These are phyloP conservation scores for Brenthis daphne DNA, from an alignment of 2,888 invertebrate species.

Conservation along the genomic window DNA sequence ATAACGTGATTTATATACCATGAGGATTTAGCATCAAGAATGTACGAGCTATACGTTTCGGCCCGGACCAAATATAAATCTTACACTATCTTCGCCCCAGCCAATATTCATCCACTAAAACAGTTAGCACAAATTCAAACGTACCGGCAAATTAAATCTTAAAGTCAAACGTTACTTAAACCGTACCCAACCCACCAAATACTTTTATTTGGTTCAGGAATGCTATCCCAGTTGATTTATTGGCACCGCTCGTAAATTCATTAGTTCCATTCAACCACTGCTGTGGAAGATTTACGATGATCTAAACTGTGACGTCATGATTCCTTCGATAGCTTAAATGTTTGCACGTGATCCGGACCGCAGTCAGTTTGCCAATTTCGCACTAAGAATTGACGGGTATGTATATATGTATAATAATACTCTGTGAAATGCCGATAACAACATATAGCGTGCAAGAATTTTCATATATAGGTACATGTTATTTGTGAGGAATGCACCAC, in stretches of 20 bases:
- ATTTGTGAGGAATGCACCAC: too few species aligned
- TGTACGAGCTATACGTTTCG: too few species aligned
- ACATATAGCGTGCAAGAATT: too few species aligned
- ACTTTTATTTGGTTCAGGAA: slow-evolving; percentile 25
- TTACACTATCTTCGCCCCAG: too few species aligned
- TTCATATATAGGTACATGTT: too few species aligned
- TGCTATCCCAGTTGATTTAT: slow-evolving; percentile 30
- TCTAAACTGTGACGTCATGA: slow-evolving; percentile 35
- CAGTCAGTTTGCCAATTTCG: slow-evolving; percentile 23
- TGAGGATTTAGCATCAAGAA: too few species aligned
- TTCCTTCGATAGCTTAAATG: slow-evolving; percentile 31
- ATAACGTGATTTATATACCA: too few species aligned
- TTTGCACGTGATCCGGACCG: slow-evolving; percentile 22
- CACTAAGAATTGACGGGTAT: slow-evolving; percentile 7
- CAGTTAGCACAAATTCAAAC: too few species aligned
- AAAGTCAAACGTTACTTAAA: neutral
- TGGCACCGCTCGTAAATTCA: slow-evolving; percentile 35
- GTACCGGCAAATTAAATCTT: neutral
- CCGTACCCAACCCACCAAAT: neutral
- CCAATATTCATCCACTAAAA: too few species aligned
- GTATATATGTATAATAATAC: neutral
- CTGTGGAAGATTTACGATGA: slow-evolving; percentile 31
- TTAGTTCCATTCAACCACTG: slow-evolving; percentile 34
- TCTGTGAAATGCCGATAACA: too few species aligned
- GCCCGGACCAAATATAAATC: too few species aligned